Evolutionary conservation across 2,113 vertebrate species (phyloP).

Genomic region (Notiomystis cincta): DNA sequence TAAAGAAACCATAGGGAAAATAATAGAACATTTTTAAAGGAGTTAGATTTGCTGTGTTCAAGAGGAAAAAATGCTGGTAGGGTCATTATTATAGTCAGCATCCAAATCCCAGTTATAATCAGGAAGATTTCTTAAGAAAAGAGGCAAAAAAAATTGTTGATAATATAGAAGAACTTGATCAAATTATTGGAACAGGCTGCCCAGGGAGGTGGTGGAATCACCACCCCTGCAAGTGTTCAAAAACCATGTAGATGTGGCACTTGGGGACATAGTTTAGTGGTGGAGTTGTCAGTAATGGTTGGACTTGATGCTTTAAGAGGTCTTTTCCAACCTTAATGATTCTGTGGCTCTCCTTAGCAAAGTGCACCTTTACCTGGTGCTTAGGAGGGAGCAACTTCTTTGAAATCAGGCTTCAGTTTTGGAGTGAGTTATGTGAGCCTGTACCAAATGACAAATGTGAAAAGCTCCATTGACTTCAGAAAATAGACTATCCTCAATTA

Average conservation of each 20-base stretch:
- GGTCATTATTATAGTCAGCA: background rate
- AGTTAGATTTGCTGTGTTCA: background rate
- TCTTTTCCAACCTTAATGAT: background rate
- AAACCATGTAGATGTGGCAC: background rate
- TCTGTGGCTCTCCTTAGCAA: background rate
- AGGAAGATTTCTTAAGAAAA: background rate
- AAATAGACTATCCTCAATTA: background rate
- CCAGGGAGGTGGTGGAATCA: background rate
- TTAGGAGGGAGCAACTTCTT: background rate
- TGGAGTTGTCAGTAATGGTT: background rate
- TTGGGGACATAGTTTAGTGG: background rate
- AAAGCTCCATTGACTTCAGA: background rate
- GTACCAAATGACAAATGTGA: background rate
- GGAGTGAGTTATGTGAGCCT: background rate
- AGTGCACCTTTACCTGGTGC: background rate
- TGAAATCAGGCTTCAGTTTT: background rate
- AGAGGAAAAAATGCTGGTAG: background rate
- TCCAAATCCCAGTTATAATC: background rate
- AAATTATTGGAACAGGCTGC: background rate
- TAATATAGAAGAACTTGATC: background rate
- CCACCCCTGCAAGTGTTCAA: background rate
- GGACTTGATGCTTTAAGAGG: background rate
- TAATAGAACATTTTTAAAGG: background rate
- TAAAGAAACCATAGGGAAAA: background rate
- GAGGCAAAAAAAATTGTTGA: background rate